Percentiles rank a stretch among this genome's conserved stretches.
Evolutionary conservation across 2,888 invertebrate species (phyloP).

Genomic region (Rutpela maculata): DNA sequence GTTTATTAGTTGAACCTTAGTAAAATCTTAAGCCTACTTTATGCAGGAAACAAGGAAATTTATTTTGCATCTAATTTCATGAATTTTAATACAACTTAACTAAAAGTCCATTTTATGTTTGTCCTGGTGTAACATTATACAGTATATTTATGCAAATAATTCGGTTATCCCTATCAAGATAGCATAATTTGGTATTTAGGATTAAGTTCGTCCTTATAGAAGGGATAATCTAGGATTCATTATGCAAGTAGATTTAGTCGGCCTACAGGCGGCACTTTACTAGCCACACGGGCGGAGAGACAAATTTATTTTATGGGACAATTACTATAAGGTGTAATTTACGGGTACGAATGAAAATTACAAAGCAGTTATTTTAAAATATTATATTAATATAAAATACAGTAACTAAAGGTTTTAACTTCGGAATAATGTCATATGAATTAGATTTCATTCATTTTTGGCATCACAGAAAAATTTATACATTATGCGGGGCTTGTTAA

Average conservation of each 20-base stretch:
- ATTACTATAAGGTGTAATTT: not conserved
- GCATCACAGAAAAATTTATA: too few species aligned
- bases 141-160: conserved; percentile 49
- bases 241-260: conserved; percentile 38
- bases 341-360: not conserved
- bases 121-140: conserved; percentile 41
- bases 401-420: too few species aligned
- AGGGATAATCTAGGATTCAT: conserved; percentile 44
- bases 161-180: conserved; percentile 48
- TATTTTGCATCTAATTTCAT: conserved; percentile 20
- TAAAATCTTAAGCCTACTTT: conserved; percentile 14
- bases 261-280: conserved; percentile 41
- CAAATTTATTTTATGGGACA: conserved; percentile 21
- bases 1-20: not conserved
- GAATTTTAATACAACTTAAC: conserved; percentile 37
- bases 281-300: conserved; percentile 21
- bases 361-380: not conserved
- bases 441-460: too few species aligned
- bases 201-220: conserved; percentile 32
- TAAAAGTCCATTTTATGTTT: conserved; percentile 29
- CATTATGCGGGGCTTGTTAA: too few species aligned
- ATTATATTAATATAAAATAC: not conserved
- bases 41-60: not conserved
- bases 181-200: conserved; percentile 46
- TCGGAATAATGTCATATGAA: too few species aligned